Percentiles rank a stretch among this genome's conserved stretches.
Conservation (phyloP, 2,888 invertebrate species). For the Harpalus rufipes region DNA sequence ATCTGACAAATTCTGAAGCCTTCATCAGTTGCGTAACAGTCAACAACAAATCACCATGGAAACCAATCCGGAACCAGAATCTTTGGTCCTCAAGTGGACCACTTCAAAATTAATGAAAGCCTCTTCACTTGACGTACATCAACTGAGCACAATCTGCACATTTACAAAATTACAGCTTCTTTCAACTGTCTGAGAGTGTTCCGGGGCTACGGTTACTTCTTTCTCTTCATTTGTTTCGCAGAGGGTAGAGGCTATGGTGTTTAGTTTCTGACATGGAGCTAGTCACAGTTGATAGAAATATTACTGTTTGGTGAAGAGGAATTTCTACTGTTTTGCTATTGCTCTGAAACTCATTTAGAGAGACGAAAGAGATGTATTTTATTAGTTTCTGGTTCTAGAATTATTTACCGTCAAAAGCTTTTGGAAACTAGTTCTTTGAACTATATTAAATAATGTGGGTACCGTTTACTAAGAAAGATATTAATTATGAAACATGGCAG, state of each 20-base stretch:
- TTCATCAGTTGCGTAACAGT: slow-evolving; percentile 7
- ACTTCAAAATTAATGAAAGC: slow-evolving; percentile 39
- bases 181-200: slow-evolving; percentile 18
- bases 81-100: slow-evolving; percentile 39
- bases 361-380: background rate
- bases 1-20: slow-evolving; percentile 27
- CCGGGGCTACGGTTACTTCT: background rate
- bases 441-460: background rate
- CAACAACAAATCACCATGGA: slow-evolving; percentile 40
- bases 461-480: too few relatives aligned
- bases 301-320: slow-evolving; percentile 8
- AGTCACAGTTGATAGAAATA: slow-evolving; percentile 15
- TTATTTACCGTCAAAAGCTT: background rate
- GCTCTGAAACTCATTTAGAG: background rate
- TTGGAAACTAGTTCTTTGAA: background rate
- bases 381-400: background rate
- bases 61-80: slow-evolving; percentile 41
- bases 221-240: slow-evolving; percentile 21
- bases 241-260: background rate
- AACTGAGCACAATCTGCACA: slow-evolving; percentile 30
- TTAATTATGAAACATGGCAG: too few relatives aligned
- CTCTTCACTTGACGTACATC: slow-evolving; percentile 46
- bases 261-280: background rate
- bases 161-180: slow-evolving; percentile 45
- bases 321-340: background rate